These are phyloP conservation scores for Urechis unicinctus DNA, from an alignment of 2,888 invertebrate genomes.

Conservation along the genomic window DNA sequence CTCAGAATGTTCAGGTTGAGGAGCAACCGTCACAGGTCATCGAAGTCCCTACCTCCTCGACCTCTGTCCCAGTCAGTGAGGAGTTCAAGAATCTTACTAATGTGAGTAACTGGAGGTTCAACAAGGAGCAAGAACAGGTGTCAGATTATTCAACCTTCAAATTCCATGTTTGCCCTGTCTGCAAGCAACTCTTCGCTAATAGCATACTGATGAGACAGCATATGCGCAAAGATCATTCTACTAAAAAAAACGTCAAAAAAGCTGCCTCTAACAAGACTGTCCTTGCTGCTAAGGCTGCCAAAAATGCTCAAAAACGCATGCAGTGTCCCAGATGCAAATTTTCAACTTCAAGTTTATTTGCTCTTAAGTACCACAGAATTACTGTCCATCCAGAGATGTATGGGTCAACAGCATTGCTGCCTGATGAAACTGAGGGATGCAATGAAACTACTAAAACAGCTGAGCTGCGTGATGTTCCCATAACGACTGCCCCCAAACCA, in stretches of 20 bases:
- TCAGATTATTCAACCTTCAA: constrained; percentile 10
- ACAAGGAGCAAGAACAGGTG: too few relatives aligned
- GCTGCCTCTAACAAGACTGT: not conserved
- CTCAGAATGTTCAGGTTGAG: not conserved
- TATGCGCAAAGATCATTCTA: not conserved
- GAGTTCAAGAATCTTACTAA: not conserved
- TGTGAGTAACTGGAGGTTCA: too few relatives aligned
- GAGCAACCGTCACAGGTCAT: not conserved
- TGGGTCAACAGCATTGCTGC: not conserved
- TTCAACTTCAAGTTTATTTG: not conserved
- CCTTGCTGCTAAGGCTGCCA: constrained; percentile 10
- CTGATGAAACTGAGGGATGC: not conserved
- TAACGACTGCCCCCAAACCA: not conserved
- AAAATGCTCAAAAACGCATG: constrained; percentile 8
- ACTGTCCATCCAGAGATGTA: not conserved
- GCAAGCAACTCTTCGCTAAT: constrained; percentile 17
- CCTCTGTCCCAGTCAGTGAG: not conserved
- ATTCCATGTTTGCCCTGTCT: constrained; percentile 17
- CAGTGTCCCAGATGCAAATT: constrained; percentile 10
- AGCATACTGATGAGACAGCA: constrained; percentile 17
- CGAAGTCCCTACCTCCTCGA: too few relatives aligned
- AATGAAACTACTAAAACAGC: too few relatives aligned
- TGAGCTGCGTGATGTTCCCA: constrained; percentile 2
- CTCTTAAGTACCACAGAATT: constrained; percentile 6
- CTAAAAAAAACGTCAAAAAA: not conserved